A percentile compares a stretch with the other conserved stretches of the same genome.
Conservation (phyloP, 1,140 invertebrate genomes). For the Drosophila triauraria region DNA sequence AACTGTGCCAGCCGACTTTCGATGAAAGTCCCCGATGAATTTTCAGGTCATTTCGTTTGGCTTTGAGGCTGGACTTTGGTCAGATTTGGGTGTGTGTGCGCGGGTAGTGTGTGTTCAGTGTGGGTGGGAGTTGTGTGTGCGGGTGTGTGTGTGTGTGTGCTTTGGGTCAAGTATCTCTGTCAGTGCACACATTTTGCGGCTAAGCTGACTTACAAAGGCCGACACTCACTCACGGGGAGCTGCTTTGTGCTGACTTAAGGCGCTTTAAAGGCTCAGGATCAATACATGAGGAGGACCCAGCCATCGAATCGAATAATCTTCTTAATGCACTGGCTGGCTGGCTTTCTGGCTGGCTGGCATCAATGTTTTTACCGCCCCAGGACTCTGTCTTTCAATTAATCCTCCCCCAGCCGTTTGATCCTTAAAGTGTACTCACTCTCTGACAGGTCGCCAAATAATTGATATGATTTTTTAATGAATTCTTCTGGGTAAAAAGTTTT, state of each 20-base stretch:
- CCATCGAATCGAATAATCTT: conserved; percentile 31
- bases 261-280: conserved; percentile 54
- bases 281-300: conserved; percentile 2
- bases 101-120: too few relatives aligned
- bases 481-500: conserved; percentile 37
- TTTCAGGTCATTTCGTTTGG: conserved; percentile 57
- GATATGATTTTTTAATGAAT: conserved; percentile 70
- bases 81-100: conserved; percentile 20
- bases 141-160: conserved; percentile 6
- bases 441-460: conserved; percentile 57
- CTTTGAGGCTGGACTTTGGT: conserved; percentile 43
- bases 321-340: conserved; percentile 21
- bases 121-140: not conserved
- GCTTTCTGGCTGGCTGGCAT: conserved; percentile 2
- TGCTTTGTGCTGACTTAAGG: conserved; percentile 48
- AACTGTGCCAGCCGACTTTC: conserved; percentile 15
- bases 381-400: conserved; percentile 33
- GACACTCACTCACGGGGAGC: conserved; percentile 6
- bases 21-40: conserved; percentile 38
- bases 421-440: conserved; percentile 13
- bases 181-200: conserved; percentile 40
- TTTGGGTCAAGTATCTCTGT: conserved; percentile 37
- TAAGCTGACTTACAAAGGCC: conserved; percentile 52
- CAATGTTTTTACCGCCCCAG: conserved; percentile 33
- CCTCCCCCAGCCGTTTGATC: conserved; percentile 9